A percentile compares a stretch with the other conserved stretches of the same genome.
These are phyloP conservation scores for Gephyroberyx darwinii DNA, from an alignment of 2,797 vertebrate species.

Conservation along the genomic window DNA sequence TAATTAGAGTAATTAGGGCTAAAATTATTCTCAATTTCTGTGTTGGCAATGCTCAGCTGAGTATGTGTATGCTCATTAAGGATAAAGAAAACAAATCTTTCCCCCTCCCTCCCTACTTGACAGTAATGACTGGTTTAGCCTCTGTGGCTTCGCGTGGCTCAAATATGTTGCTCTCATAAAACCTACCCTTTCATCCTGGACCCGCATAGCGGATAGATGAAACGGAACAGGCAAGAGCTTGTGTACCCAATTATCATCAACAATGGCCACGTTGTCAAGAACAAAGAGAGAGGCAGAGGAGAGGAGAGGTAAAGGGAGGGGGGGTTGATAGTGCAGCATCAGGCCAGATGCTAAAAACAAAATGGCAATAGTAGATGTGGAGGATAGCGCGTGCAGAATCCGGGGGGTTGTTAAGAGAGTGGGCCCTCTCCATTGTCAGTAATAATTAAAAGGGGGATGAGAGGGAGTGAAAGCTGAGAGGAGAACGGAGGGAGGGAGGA, in stretches of 20 bases:
- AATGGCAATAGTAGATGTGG: not conserved
- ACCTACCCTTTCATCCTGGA: slow-evolving; percentile 1
- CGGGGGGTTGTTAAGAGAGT: not conserved
- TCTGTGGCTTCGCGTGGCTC: slow-evolving; percentile 1
- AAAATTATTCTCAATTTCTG: slow-evolving; percentile 54
- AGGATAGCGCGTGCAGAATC: not conserved
- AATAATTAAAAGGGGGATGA: slow-evolving; percentile 53
- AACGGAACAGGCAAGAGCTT: not conserved
- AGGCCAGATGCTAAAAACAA: not conserved
- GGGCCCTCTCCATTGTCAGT: slow-evolving; percentile 39
- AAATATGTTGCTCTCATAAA: not conserved
- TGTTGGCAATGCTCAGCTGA: slow-evolving; percentile 15
- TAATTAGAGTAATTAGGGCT: slow-evolving; percentile 62
- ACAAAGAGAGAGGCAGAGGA: not conserved
- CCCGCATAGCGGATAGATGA: not conserved
- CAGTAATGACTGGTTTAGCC: slow-evolving; percentile 5
- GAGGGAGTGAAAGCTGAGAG: slow-evolving; percentile 60
- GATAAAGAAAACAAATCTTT: slow-evolving; percentile 50
- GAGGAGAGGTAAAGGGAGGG: too few species aligned
- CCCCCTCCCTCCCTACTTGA: too few species aligned
- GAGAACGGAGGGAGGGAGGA: slow-evolving; percentile 11
- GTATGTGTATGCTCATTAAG: slow-evolving; percentile 45
- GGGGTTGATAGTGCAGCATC: not conserved
- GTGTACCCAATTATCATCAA: slow-evolving; percentile 17
- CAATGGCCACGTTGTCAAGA: not conserved